phyloP scores from a whole-genome alignment of 2,888 invertebrate species.

The Rugalucina vietnamica region DNA sequence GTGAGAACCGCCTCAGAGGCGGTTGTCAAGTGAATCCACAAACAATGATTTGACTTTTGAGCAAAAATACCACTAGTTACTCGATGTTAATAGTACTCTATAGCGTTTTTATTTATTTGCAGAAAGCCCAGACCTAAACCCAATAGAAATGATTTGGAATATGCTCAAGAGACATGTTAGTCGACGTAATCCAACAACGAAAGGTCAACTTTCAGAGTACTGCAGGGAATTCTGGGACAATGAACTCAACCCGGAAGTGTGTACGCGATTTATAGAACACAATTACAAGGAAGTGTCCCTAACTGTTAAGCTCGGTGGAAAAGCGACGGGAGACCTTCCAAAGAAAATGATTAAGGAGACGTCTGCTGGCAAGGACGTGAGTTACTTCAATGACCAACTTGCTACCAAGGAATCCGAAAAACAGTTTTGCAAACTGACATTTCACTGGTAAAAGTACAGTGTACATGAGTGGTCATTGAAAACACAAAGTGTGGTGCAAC shows the following conservation, averaged over 20 bases:
- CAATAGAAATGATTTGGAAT: conserved; percentile 12
- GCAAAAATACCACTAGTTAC: too few relatives aligned
- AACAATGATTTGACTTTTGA: too few relatives aligned
- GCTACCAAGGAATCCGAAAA: neutral
- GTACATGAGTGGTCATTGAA: too few relatives aligned
- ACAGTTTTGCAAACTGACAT: neutral
- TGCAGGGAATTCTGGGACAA: neutral
- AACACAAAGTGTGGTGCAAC: too few relatives aligned
- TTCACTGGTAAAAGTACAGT: neutral
- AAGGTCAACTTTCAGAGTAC: neutral
- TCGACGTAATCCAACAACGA: neutral
- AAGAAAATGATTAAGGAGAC: neutral
- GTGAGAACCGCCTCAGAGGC: too few relatives aligned
- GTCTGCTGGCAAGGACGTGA: neutral
- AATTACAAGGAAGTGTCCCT: neutral
- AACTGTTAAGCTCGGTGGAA: neutral
- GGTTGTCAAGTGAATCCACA: too few relatives aligned
- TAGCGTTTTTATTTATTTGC: too few relatives aligned
- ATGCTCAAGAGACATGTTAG: conserved; percentile 7
- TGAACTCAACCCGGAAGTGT: neutral
- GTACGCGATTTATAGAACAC: conserved; percentile 2
- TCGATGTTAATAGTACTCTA: too few relatives aligned
- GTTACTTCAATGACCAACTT: neutral
- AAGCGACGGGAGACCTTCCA: neutral
- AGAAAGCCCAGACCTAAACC: conserved; percentile 11